Evolutionary conservation across 2,113 vertebrate species (phyloP).

Genomic region (Crotalus helleri): DNA sequence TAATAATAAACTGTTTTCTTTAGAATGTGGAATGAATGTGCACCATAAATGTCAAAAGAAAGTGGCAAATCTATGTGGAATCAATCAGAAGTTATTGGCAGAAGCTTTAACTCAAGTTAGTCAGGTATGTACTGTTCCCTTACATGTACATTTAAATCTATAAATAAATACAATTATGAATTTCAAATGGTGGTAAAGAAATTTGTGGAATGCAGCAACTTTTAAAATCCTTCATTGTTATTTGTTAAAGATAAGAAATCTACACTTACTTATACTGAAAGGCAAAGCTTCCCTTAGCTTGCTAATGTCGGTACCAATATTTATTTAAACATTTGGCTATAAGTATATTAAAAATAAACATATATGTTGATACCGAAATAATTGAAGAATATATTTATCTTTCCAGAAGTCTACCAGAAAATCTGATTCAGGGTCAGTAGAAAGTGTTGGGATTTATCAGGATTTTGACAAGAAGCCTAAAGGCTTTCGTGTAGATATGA

Average conservation of each 20-base stretch:
- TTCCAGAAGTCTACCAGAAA: slow-evolving; percentile 81
- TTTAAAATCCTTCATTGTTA: neutral
- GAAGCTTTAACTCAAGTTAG: slow-evolving; percentile 96
- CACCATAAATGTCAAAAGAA: slow-evolving; percentile 97
- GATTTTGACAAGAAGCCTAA: slow-evolving; percentile 78
- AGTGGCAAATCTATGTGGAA: slow-evolving; percentile 97
- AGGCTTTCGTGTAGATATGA: slow-evolving; percentile 61
- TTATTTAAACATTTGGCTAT: neutral
- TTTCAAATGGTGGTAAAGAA: neutral
- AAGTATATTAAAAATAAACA: neutral
- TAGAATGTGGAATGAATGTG: slow-evolving; percentile 95
- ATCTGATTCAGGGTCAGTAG: slow-evolving; percentile 77
- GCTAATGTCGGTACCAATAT: neutral
- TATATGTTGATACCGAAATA: neutral
- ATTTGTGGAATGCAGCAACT: neutral
- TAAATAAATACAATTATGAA: neutral
- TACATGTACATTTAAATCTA: neutral
- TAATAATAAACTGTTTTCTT: slow-evolving; percentile 27
- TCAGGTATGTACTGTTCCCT: slow-evolving; percentile 71
- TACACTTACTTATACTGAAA: neutral
- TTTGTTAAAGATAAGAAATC: neutral
- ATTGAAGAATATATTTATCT: slow-evolving; percentile 4
- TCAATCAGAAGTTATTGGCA: slow-evolving; percentile 97
- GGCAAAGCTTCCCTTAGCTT: neutral
- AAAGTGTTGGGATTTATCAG: slow-evolving; percentile 87